Evolutionary conservation across 2,113 vertebrate species (phyloP), one percentile per base, ranked within the genome.

Genomic region (Emydocephalus ijimae): DNA sequence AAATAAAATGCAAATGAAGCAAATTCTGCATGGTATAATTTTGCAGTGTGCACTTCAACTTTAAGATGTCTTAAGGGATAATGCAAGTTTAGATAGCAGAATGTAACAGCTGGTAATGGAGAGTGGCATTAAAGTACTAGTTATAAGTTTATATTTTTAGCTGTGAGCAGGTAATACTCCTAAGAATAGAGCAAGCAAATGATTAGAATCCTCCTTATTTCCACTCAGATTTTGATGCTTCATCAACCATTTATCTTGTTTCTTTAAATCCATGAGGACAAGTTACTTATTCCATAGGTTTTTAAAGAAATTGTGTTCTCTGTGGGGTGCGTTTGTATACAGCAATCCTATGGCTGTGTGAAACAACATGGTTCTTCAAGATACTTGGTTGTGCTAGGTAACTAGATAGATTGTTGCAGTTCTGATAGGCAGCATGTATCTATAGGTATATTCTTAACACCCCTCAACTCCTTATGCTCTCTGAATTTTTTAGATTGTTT

Each of bases 341-440:
- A 52, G 11, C 24, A 48, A 64, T 64, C 29, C 29, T 87, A 48
- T 85, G 45, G 55, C 18, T 92, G 6, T 59, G 20, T 20, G 85
- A 57, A 92, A 55, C 34, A 92, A 26, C 1, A 26, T 9, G 18
- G 74, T 81, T 81, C 69, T 81, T 81, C 34, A 81, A 39, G 12
- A 50, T 56, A 50, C 4, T 52, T 59, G 18, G 18, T 92, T 50
- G 55, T 4, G 39, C 7, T 15, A 39, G 39, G 45, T 52, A 34
- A 86, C 52, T 92, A 86, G 20, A 92, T 93, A 43, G 94, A 57
- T 89, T 86, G 92, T 81, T 81, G 34, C 74, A 81, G 74, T 81
- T 81, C 34, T 81, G 18, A 43, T 81, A 43, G 74, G 74, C 74
- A 81, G 8, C 34, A 21, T 81, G 18, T 81, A 39, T 34, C 69